Conservation (phyloP, 2,888 invertebrate genomes). For the Melipona beecheii region DNA sequence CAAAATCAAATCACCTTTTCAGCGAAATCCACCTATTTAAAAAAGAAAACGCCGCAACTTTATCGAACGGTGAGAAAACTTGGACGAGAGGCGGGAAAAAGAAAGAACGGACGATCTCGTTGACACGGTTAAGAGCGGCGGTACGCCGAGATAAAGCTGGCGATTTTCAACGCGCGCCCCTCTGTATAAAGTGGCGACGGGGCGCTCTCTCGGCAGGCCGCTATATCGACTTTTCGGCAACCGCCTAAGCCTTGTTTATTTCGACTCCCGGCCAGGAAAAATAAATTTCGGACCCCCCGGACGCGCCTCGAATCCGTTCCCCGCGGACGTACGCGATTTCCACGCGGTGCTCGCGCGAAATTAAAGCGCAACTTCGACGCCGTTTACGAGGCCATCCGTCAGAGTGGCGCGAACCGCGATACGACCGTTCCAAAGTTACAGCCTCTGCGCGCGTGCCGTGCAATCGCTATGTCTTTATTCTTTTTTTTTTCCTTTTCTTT, state of each 20-base stretch:
- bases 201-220: constrained; percentile 9
- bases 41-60: not conserved
- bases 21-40: not conserved
- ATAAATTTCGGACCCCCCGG: constrained; percentile 31
- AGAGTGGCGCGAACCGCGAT: constrained; percentile 37
- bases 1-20: not conserved
- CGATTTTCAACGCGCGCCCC: constrained; percentile 22
- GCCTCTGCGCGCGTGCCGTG: constrained; percentile 19
- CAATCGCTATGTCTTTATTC: constrained; percentile 47
- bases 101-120: constrained; percentile 17
- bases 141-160: constrained; percentile 35
- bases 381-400: constrained; percentile 64
- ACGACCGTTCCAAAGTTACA: constrained; percentile 41
- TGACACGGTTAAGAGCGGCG: constrained; percentile 18
- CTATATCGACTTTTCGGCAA: constrained; percentile 51
- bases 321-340: constrained; percentile 44
- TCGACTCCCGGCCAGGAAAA: constrained; percentile 5
- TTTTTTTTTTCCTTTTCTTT: not conserved
- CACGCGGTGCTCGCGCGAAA: constrained; percentile 38
- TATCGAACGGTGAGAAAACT: not conserved
- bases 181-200: constrained; percentile 19
- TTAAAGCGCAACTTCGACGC: constrained; percentile 58
- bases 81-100: not conserved
- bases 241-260: constrained; percentile 52
- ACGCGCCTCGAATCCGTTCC: constrained; percentile 46